phyloP scores from a whole-genome alignment of 2,113 vertebrate genomes.

The Syrrhaptes paradoxus region DNA sequence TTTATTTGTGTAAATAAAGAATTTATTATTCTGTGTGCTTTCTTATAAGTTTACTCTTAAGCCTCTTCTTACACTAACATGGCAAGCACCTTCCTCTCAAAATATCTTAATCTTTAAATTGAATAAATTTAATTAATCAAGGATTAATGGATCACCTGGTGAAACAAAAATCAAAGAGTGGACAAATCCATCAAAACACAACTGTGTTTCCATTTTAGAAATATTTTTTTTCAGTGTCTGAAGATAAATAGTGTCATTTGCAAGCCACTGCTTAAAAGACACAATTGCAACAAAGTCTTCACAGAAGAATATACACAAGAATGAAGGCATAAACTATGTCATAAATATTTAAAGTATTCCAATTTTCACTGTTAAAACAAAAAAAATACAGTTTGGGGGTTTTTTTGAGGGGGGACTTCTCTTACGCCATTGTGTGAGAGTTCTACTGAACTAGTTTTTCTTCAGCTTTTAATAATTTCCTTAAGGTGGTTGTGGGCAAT shows the following conservation, averaged over 20 bases:
- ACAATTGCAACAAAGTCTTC: not conserved
- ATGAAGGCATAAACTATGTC: not conserved
- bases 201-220: not conserved
- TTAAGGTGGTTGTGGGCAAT: not conserved
- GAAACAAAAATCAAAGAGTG: not conserved
- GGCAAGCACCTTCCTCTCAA: not conserved
- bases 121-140: not conserved
- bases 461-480: not conserved
- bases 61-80: not conserved
- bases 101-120: not conserved
- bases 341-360: not conserved
- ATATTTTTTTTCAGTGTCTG: not conserved
- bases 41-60: not conserved
- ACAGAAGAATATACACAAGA: not conserved
- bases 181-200: not conserved
- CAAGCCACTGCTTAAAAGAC: not conserved
- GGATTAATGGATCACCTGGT: not conserved
- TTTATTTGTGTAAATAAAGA: not conserved
- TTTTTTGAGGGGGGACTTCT: not conserved
- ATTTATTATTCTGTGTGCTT: not conserved
- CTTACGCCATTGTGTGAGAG: not conserved
- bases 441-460: not conserved
- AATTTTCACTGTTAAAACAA: not conserved
- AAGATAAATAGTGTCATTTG: not conserved
- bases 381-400: not conserved